Conservation (phyloP, 2,797 vertebrate genomes). For the Macropus fuliginosus region DNA sequence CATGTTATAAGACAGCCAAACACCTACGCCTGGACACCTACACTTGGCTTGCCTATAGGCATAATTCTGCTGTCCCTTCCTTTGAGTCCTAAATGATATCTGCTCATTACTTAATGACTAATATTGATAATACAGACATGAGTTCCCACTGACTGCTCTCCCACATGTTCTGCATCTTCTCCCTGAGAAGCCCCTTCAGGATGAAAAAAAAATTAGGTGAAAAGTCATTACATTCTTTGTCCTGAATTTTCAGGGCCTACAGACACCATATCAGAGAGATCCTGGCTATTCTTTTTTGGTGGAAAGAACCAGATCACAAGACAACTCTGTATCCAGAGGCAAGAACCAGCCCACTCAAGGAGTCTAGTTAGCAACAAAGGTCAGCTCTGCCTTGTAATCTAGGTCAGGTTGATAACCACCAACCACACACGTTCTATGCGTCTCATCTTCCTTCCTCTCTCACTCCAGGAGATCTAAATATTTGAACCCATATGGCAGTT, state of each 20-base stretch:
- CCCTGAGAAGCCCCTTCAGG: background rate
- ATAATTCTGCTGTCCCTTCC: background rate
- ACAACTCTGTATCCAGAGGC: background rate
- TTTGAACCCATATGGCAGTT: background rate
- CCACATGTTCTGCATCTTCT: background rate
- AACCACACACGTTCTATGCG: background rate
- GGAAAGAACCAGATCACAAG: background rate
- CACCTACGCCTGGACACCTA: background rate
- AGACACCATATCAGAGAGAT: background rate
- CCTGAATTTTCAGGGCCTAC: background rate
- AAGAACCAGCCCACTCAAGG: background rate
- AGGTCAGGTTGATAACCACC: background rate
- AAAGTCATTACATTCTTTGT: background rate
- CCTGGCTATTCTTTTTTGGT: background rate
- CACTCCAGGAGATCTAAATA: background rate
- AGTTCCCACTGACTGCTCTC: background rate
- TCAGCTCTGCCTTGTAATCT: background rate
- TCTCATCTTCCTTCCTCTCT: background rate
- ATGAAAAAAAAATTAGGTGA: background rate
- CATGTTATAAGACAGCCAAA: background rate
- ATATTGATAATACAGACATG: background rate
- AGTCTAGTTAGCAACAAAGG: background rate
- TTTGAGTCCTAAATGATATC: background rate
- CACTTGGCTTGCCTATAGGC: background rate
- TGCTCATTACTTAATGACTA: background rate